Percentiles rank a stretch among this genome's conserved stretches.
These are phyloP conservation scores for Myotis brandtii DNA, from an alignment of 2,113 vertebrate genomes.

Conservation along the genomic window DNA sequence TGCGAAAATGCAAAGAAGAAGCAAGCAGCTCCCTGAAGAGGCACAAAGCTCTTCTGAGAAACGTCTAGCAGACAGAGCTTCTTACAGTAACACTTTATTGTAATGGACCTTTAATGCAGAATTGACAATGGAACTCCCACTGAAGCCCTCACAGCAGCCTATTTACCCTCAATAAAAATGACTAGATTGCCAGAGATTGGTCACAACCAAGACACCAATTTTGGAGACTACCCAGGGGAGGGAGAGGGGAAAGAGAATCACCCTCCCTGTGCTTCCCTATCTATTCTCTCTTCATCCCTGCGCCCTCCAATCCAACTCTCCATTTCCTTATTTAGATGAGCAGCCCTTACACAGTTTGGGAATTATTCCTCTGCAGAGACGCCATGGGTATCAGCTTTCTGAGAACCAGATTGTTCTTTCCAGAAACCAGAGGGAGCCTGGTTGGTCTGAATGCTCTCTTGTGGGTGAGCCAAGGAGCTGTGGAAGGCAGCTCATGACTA, in stretches of 20 bases:
- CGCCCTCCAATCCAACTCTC: background rate
- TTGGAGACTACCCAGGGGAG: background rate
- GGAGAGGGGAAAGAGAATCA: background rate
- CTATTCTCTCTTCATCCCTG: background rate
- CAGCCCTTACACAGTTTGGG: background rate
- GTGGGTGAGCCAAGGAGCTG: constrained; percentile 33
- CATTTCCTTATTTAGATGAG: constrained; percentile 30
- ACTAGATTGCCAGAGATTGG: constrained; percentile 63
- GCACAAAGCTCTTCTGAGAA: constrained; percentile 86
- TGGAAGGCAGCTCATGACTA: background rate
- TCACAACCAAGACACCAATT: constrained; percentile 71
- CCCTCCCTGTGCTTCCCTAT: background rate
- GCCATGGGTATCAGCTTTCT: constrained; percentile 57
- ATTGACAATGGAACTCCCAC: constrained; percentile 80
- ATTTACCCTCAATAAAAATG: constrained; percentile 83
- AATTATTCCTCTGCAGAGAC: constrained; percentile 49
- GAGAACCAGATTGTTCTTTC: constrained; percentile 51
- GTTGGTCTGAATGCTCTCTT: constrained; percentile 32
- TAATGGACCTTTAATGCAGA: constrained; percentile 86
- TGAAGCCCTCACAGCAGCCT: constrained; percentile 75
- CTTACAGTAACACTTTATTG: constrained; percentile 88
- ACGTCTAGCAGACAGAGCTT: constrained; percentile 79
- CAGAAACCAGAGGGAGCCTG: constrained; percentile 57
- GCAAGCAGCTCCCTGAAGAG: constrained; percentile 71
- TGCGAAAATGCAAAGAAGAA: constrained; percentile 75